Conservation (phyloP, 2,797 vertebrate genomes). For the Rhadinocentrus ornatus region DNA sequence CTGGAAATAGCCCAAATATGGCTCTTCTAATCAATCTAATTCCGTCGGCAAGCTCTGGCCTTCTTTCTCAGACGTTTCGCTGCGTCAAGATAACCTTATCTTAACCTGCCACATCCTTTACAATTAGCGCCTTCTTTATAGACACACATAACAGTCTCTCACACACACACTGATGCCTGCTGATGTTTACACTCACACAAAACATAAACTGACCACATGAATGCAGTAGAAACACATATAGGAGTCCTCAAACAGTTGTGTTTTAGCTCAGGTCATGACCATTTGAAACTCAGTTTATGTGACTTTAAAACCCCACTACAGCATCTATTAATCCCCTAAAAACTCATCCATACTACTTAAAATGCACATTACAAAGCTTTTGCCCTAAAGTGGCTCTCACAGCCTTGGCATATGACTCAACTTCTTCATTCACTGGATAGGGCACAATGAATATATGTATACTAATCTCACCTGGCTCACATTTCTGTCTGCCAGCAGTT, state of each 20-base stretch:
- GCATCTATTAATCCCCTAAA: neutral
- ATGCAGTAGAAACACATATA: conserved; percentile 8
- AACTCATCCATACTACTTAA: neutral
- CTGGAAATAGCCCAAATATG: conserved; percentile 80
- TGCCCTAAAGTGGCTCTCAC: neutral
- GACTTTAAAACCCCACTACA: neutral
- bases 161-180: conserved; percentile 27
- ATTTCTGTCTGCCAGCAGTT: neutral
- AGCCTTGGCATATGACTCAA: neutral
- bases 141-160: conserved; percentile 53
- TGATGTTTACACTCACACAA: conserved; percentile 35
- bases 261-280: neutral
- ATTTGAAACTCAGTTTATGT: neutral
- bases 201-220: conserved; percentile 12
- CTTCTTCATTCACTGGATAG: neutral
- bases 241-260: neutral
- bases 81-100: conserved; percentile 95
- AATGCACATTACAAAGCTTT: neutral
- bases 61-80: conserved; percentile 71
- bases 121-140: conserved; percentile 85
- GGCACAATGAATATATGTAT: neutral
- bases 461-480: neutral
- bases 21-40: conserved; percentile 80
- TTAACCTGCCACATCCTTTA: conserved; percentile 96
- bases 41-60: conserved; percentile 72